Evolutionary conservation across 2,888 invertebrate species (phyloP).

Genomic region (Phengaris arion): DNA sequence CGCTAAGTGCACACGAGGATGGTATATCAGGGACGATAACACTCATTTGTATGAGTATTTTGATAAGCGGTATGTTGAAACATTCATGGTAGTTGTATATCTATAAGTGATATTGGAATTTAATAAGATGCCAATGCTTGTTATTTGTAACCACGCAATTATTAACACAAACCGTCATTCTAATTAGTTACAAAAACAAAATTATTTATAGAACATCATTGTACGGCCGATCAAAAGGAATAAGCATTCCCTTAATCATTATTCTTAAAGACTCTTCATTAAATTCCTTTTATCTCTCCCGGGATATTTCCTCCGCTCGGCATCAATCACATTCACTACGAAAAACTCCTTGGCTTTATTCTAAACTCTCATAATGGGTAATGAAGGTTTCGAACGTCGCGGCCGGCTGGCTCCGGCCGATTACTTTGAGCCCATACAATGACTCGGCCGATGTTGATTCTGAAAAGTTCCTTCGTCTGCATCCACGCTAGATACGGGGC

Average conservation of each 20-base stretch:
- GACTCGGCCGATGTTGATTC: conserved; percentile 73
- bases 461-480: conserved; percentile 73
- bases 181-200: conserved; percentile 63
- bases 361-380: conserved; percentile 80
- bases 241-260: conserved; percentile 79
- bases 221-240: conserved; percentile 73
- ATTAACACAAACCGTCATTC: background rate
- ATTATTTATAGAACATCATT: conserved; percentile 75
- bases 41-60: background rate
- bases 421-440: conserved; percentile 76
- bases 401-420: conserved; percentile 71
- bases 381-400: conserved; percentile 75
- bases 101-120: background rate
- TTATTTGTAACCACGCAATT: background rate
- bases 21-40: conserved; percentile 59
- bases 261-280: conserved; percentile 80
- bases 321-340: conserved; percentile 79
- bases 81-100: background rate
- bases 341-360: conserved; percentile 80
- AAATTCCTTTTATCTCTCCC: conserved; percentile 79
- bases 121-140: background rate
- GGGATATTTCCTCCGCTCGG: conserved; percentile 75
- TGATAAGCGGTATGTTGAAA: background rate
- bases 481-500: conserved; percentile 72
- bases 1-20: conserved; percentile 67